Conservation (phyloP, 2,797 vertebrate species). For the Spheniscus humboldti region DNA sequence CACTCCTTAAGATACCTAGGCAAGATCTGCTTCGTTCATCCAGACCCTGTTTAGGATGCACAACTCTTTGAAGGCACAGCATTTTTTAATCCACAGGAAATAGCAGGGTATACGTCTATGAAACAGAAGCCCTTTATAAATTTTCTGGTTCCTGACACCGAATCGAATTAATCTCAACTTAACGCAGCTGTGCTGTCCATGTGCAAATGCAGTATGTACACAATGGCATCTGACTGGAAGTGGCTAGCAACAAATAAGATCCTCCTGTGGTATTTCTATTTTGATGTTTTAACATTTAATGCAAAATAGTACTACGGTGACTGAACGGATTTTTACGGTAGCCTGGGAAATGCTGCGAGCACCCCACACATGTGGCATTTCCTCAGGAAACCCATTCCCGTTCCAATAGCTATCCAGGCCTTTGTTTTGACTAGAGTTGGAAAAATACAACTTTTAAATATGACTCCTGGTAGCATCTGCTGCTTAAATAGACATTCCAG, state of each 20-base stretch:
- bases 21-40: neutral
- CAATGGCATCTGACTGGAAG: neutral
- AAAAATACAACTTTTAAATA: neutral
- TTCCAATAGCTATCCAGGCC: neutral
- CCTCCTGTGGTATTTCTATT: neutral
- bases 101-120: neutral
- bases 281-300: neutral
- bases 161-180: neutral
- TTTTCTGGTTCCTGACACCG: neutral
- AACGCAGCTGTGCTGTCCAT: neutral
- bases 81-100: neutral
- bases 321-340: neutral
- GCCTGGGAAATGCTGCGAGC: neutral
- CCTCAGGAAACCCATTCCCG: slow-evolving; percentile 34
- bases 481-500: neutral
- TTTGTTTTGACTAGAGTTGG: slow-evolving; percentile 8
- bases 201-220: neutral
- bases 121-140: neutral
- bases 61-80: neutral
- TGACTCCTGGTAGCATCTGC: neutral
- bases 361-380: slow-evolving; percentile 28
- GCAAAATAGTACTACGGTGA: neutral
- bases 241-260: neutral
- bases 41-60: neutral
- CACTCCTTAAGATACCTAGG: neutral